phyloP scores from a whole-genome alignment of 2,113 vertebrate species.

The Eretmodus cyanostictus region DNA sequence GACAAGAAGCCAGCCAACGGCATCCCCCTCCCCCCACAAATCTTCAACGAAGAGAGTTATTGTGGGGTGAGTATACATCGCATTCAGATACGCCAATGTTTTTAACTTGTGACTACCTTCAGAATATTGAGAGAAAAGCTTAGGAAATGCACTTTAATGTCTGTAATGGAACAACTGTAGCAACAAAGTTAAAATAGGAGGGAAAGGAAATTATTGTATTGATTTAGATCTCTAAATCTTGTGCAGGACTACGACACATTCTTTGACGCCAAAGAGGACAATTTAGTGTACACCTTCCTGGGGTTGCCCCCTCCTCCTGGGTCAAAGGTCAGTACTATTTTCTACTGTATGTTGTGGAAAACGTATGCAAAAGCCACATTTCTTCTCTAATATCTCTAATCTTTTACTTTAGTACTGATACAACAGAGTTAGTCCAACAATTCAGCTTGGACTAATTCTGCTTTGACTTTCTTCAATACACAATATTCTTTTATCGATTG shows the following conservation, averaged over 20 bases:
- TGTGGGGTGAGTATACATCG: slow-evolving; percentile 81
- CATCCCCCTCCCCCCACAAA: slow-evolving; percentile 95
- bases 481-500: not conserved
- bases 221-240: not conserved
- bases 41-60: slow-evolving; percentile 93
- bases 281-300: slow-evolving; percentile 88
- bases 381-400: not conserved
- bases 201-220: not conserved
- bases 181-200: not conserved
- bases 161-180: not conserved
- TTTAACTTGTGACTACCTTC: not conserved
- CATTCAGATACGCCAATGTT: not conserved
- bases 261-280: slow-evolving; percentile 96
- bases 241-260: slow-evolving; percentile 95
- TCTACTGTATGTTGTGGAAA: not conserved
- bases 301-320: slow-evolving; percentile 88
- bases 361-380: not conserved
- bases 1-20: slow-evolving; percentile 93
- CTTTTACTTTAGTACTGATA: not conserved
- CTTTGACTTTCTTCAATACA: not conserved
- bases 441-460: not conserved
- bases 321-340: slow-evolving; percentile 78
- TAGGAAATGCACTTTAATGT: not conserved
- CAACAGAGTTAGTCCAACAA: not conserved
- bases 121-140: not conserved